Base-by-base conservation (phyloP, 2,888 invertebrate species). In the Phalera bucephala region DNA sequence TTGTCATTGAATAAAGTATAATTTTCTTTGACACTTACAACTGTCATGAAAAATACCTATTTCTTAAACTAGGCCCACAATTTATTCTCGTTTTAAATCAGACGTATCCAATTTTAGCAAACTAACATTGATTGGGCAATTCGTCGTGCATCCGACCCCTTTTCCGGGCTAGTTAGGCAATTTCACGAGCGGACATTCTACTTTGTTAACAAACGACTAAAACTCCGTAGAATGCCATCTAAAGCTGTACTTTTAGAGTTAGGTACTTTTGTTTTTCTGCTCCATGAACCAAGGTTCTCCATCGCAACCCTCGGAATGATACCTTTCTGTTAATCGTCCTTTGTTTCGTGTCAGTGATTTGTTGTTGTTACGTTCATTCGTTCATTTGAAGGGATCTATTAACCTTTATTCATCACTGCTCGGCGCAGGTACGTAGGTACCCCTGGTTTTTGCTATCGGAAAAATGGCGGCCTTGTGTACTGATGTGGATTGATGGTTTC, bases 281-380 rank as follows among this genome's bases (percentile, higher is more conserved):
- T 55, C 26, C 37, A 33, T 58, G 36, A 48, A 58, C 45, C 44
- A 45, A 34, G 36, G 30, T 38, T 36, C 35, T 40, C 15, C 40
- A 47, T 43, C 31, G 41, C 42, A 21, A 33, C 39, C 38, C 40
- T 33, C 44, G 33, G 44, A 56, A 52, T 51, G 38, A 51, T 52
- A 51, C 44, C 36, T 44, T 46, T 49, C 40, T 36, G 45, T 42
- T 54, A 51, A 57, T 49, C 41, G 35, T 37, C 40, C 33, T 41
- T 57, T 52, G 53, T 49, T 56, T 53, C 38, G 40, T 40, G 23
- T 21, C 40, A n/a, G 30, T 50, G 46, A 47, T 58, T 59, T 46
- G 41, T 45, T 54, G 38, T 35, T 39, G 28, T 40, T 38, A 50
- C 38, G 36, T 41, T 46, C 19, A 38, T n/a, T n/a, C n/a, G n/a